These are phyloP conservation scores for Dastarcus helophoroides DNA, from an alignment of 2,888 invertebrate genomes.

Conservation along the genomic window DNA sequence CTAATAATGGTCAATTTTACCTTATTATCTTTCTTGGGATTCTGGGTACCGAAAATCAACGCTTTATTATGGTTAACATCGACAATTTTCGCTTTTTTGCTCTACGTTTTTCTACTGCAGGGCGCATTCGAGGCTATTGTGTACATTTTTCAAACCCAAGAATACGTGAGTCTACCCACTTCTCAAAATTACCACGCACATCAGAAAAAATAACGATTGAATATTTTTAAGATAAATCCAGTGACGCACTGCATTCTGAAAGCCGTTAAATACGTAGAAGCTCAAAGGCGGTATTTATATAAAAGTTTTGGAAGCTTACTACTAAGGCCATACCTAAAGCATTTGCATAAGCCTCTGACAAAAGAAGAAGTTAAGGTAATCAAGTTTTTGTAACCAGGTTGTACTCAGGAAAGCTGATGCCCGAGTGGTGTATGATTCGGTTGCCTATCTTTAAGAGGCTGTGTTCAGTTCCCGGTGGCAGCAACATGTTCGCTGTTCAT, in stretches of 20 bases:
- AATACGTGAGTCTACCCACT: too few species aligned
- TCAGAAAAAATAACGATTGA: too few species aligned
- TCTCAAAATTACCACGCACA: too few species aligned
- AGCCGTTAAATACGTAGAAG: slow-evolving; percentile 3
- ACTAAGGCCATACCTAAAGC: slow-evolving; percentile 9
- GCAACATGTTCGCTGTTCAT: too few species aligned
- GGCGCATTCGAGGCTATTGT: background rate
- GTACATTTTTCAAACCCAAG: background rate
- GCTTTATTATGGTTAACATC: slow-evolving; percentile 1
- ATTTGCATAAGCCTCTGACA: slow-evolving; percentile 9
- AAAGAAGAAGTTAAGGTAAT: slow-evolving; percentile 7
- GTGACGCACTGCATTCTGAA: background rate
- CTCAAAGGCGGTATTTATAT: slow-evolving; percentile 6
- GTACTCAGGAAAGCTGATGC: too few species aligned
- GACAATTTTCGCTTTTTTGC: slow-evolving; percentile 3
- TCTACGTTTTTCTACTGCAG: background rate
- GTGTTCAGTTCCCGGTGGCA: too few species aligned
- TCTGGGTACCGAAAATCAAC: slow-evolving; percentile 7
- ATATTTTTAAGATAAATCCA: background rate
- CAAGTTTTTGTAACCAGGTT: too few species aligned
- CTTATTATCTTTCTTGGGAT: slow-evolving; percentile 1
- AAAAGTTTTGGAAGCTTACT: slow-evolving; percentile 7
- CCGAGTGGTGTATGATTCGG: too few species aligned
- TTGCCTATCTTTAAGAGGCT: too few species aligned
- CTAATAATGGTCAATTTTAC: slow-evolving; percentile 4